Base-by-base conservation (phyloP, 2,113 vertebrate species). In the Crocuta crocuta region DNA sequence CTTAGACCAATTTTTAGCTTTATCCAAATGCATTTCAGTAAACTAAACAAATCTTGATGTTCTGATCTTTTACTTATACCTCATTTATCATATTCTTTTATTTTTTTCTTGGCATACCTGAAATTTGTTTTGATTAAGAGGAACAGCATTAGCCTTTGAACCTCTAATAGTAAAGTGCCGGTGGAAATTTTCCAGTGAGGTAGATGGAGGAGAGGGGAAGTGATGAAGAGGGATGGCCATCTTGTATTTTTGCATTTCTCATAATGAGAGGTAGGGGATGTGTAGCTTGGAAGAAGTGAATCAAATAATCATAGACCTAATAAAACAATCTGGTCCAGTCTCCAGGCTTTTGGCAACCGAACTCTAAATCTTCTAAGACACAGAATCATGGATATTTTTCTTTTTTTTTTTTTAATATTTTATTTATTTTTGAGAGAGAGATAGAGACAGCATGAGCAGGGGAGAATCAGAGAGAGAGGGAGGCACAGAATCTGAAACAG, bases 11-110 rank as follows among this genome's bases (percentile, higher is more conserved):
- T 31, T 73, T 85, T 97, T 79, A 53, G 74, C 53, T 92, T 92
- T 80, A 86, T 85, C 65, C 70, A 85, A 71, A 78, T 55, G 70
- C 53, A 43, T 81, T 92, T 84, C 43, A 55, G 45, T 87, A 83
- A 95, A 88, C 24, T 35, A 50, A 91, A 89, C n/a, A 31, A 63
- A 94, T 78, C 28, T 68, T 82, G 84, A 81, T 68, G 94, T 92
- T 28, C 39, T 93, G 76, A 82, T 94, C 81, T 93, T 96, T 76
- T 71, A 45, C 33, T 87, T 91, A 48, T 23, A 92, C 23, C 35
- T 96, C 87, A 84, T 87, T 70, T 85, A 48, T 53, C 43, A 28
- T 79, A 39, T 48, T 31, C 31, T 79, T n/a, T 17, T 5, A 65
- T 82, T 55, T 76, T n/a, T 31, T 50, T 11, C 24, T 86, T 63